phyloP scores from a whole-genome alignment of 2,888 invertebrate species.

The Aporophyla lueneburgensis region DNA sequence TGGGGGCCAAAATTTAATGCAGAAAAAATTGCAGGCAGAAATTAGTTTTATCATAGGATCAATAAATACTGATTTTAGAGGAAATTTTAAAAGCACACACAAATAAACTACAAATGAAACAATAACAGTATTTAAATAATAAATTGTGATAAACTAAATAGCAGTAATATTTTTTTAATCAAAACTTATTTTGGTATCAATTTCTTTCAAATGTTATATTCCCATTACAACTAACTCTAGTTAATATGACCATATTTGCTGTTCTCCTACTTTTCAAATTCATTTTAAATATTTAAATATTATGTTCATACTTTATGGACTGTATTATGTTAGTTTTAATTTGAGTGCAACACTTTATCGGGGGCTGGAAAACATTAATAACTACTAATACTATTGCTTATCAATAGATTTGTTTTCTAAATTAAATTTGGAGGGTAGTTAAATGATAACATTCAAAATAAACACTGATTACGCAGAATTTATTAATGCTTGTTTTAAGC shows the following conservation, averaged over 20 bases:
- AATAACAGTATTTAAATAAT: not conserved
- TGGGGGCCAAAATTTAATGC: not conserved
- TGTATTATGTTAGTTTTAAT: not conserved
- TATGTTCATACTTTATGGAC: not conserved
- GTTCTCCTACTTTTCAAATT: not conserved
- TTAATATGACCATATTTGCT: not conserved
- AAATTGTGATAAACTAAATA: not conserved
- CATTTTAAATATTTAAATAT: not conserved
- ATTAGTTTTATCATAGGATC: not conserved
- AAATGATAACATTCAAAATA: not conserved
- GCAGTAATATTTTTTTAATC: not conserved
- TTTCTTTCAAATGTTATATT: not conserved
- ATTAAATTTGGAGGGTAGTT: not conserved
- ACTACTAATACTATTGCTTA: not conserved
- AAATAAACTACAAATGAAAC: not conserved
- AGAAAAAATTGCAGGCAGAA: rapidly evolving
- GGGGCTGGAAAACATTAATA: not conserved
- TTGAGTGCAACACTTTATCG: not conserved
- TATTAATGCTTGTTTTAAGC: not conserved
- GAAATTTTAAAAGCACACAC: not conserved
- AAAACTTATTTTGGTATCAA: not conserved
- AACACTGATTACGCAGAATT: not conserved
- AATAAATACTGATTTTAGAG: not conserved
- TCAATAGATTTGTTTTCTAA: not conserved
- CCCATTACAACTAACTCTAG: too few relatives aligned